Percentiles rank a stretch among this genome's conserved stretches.
phyloP scores from a whole-genome alignment of 2,113 vertebrate genomes.

The Platichthys stellatus region DNA sequence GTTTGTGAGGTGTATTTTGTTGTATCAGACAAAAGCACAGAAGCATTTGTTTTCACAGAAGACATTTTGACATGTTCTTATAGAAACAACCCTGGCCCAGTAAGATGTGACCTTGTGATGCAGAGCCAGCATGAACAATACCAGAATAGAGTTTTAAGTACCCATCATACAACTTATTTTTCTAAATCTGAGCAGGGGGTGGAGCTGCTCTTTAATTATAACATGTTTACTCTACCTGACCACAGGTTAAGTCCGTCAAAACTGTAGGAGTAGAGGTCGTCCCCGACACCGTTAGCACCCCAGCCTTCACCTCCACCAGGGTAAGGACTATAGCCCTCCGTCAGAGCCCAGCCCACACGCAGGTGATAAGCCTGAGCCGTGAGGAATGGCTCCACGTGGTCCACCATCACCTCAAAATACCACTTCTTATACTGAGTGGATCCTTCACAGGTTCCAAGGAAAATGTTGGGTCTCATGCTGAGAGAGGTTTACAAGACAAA shows the following conservation, averaged over 20 bases:
- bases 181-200: background rate
- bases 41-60: no score
- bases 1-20: no score
- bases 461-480: constrained; percentile 95
- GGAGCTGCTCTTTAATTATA: background rate
- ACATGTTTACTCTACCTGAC: constrained; percentile 83
- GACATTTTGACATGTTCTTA: no score
- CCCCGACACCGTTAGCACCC: constrained; percentile 91
- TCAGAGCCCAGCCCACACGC: constrained; percentile 92
- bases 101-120: no score
- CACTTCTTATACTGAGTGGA: constrained; percentile 92
- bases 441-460: constrained; percentile 90
- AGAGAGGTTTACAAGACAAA: constrained; percentile 34
- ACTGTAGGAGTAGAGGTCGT: constrained; percentile 92
- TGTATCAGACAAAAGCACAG: no score
- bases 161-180: background rate
- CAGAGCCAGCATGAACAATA: no score
- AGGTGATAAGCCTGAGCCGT: constrained; percentile 88
- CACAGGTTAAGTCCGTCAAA: constrained; percentile 92
- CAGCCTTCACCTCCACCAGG: constrained; percentile 93
- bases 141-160: background rate
- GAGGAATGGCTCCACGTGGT: constrained; percentile 87
- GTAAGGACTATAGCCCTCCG: constrained; percentile 92
- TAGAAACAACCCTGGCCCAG: no score
- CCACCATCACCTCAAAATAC: constrained; percentile 94